Percentiles rank a stretch among this genome's conserved stretches.
These are phyloP conservation scores for Hypselothyrea guttata DNA, from an alignment of 2,888 invertebrate genomes.

Conservation along the genomic window DNA sequence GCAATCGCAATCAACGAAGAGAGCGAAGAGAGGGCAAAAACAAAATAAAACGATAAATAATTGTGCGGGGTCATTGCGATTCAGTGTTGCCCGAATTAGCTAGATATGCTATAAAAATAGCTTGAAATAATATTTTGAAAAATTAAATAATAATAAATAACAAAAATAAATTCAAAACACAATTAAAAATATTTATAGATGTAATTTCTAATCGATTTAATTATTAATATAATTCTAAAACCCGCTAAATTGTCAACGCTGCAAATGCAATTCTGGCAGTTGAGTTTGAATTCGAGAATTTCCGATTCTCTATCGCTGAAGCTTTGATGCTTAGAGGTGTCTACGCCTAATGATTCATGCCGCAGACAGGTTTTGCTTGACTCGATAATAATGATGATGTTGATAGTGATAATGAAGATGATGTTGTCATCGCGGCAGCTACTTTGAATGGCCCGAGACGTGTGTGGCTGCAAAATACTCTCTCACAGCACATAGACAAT, in stretches of 20 bases:
- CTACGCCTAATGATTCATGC: constrained; percentile 40
- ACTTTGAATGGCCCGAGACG: constrained; percentile 48
- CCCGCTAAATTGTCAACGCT: too few relatives aligned
- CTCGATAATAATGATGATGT: too few relatives aligned
- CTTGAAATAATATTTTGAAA: too few relatives aligned
- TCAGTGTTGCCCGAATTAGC: too few relatives aligned
- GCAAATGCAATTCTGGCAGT: constrained; percentile 46
- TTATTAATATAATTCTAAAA: too few relatives aligned
- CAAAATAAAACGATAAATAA: constrained; percentile 25
- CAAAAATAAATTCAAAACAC: too few relatives aligned
- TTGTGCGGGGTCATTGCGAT: constrained; percentile 41
- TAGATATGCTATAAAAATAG: too few relatives aligned
- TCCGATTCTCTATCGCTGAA: constrained; percentile 2
- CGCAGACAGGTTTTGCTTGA: constrained; percentile 41
- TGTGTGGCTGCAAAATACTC: constrained; percentile 44
- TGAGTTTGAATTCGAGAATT: constrained; percentile 34
- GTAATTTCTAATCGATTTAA: too few relatives aligned
- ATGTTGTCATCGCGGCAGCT: constrained; percentile 42
- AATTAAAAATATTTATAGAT: too few relatives aligned
- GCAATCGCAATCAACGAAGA: constrained; percentile 7
- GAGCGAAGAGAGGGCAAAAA: constrained; percentile 15
- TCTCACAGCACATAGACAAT: constrained; percentile 11
- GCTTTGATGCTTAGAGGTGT: constrained; percentile 25
- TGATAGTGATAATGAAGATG: too few relatives aligned
- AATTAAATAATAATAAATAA: too few relatives aligned